A percentile compares a stretch with the other conserved stretches of the same genome.
Conservation (phyloP, 1,140 invertebrate genomes). For the Conopomorpha cramerella region DNA sequence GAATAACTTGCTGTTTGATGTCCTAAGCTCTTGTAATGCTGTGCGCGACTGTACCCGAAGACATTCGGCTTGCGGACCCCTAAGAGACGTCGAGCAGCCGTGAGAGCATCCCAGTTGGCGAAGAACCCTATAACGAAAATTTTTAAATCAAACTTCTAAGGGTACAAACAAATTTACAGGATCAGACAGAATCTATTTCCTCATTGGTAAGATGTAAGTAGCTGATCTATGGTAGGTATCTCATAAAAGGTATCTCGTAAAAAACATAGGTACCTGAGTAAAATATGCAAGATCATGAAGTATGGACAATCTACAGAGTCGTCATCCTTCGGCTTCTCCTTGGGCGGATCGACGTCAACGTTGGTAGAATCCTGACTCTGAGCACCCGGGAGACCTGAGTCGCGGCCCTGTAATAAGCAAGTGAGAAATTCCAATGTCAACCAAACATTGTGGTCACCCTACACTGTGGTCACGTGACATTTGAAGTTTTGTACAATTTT, state of each 20-base stretch:
- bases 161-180: too few species aligned
- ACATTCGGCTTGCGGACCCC: conserved; percentile 89
- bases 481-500: too few species aligned
- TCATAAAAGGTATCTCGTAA: too few species aligned
- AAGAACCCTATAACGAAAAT: conserved; percentile 72
- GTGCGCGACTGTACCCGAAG: conserved; percentile 86
- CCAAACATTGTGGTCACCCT: too few species aligned
- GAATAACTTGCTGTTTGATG: conserved; percentile 71
- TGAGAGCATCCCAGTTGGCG: conserved; percentile 89
- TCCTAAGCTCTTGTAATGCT: conserved; percentile 76
- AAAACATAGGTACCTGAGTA: conserved; percentile 53
- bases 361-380: conserved; percentile 60
- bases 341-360: conserved; percentile 48
- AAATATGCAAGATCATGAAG: conserved; percentile 54
- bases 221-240: too few species aligned
- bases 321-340: conserved; percentile 34
- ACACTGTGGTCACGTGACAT: too few species aligned
- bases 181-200: too few species aligned
- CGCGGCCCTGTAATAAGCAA: conserved; percentile 47
- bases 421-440: too few species aligned
- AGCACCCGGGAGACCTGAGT: conserved; percentile 43
- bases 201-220: too few species aligned
- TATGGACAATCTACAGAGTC: conserved; percentile 44
- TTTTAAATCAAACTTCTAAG: too few species aligned
- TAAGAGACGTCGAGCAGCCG: conserved; percentile 75